Evolutionary conservation across 2,888 invertebrate genomes (phyloP).

Genomic region (Arrhopalites spinosus): DNA sequence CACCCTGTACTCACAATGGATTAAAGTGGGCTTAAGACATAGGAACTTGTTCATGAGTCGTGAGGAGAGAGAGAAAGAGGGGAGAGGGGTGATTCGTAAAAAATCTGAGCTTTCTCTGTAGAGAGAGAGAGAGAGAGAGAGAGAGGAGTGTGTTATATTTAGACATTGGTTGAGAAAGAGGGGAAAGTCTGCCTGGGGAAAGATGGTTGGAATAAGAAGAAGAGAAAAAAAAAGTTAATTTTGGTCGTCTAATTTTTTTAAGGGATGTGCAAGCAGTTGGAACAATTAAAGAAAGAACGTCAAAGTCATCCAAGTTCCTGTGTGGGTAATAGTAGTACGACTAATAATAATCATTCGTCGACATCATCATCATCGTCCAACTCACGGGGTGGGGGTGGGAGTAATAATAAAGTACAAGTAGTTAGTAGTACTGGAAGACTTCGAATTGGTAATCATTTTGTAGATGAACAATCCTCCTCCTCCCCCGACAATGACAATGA

Average conservation of each 20-base stretch:
- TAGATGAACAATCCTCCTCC: slow-evolving; percentile 27
- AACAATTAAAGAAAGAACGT: slow-evolving; percentile 73
- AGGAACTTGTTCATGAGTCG: too few species aligned
- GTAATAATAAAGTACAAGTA: slow-evolving; percentile 36
- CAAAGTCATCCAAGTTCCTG: slow-evolving; percentile 56
- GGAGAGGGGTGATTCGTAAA: too few species aligned
- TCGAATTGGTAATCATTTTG: slow-evolving; percentile 42
- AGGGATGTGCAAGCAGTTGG: slow-evolving; percentile 76
- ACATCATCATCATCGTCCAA: background rate
- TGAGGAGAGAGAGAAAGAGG: too few species aligned
- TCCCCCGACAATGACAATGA: slow-evolving; percentile 39
- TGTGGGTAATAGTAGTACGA: slow-evolving; percentile 18
- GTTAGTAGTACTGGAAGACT: slow-evolving; percentile 43
- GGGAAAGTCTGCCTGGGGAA: background rate
- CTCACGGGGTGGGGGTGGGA: slow-evolving; percentile 36
- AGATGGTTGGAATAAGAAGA: background rate
- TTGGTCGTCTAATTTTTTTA: slow-evolving; percentile 44
- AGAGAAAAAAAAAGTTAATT: slow-evolving; percentile 24
- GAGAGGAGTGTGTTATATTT: background rate
- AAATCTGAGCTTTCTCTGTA: too few species aligned
- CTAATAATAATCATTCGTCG: slow-evolving; percentile 46
- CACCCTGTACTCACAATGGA: too few species aligned
- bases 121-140: slow-evolving; percentile 3
- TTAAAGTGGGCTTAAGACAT: too few species aligned
- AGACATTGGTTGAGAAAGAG: background rate